Percentiles rank a stretch among this genome's conserved stretches.
Evolutionary conservation across 2,113 vertebrate species (phyloP).

Genomic region (Chloebia gouldiae): DNA sequence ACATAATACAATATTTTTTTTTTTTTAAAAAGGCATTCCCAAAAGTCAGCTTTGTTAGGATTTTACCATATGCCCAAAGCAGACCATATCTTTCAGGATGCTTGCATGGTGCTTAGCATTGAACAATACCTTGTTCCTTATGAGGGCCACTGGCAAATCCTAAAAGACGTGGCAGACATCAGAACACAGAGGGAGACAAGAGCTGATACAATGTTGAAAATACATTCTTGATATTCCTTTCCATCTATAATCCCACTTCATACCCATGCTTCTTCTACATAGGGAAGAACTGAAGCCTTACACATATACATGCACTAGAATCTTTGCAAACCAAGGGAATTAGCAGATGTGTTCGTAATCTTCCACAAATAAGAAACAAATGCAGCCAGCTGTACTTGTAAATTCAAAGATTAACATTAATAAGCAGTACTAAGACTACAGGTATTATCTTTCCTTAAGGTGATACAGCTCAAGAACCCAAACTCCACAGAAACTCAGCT

Average conservation of each 20-base stretch:
- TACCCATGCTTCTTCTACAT: background rate
- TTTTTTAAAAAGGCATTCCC: background rate
- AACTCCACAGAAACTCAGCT: background rate
- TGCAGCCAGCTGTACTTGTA: background rate
- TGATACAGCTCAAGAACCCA: background rate
- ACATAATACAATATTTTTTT: background rate
- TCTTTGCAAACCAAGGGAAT: background rate
- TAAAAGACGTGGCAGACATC: background rate
- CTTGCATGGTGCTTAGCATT: background rate
- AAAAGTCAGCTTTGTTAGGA: background rate
- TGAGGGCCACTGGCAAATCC: background rate
- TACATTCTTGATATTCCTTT: background rate
- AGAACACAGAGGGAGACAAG: background rate
- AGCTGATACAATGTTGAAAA: background rate
- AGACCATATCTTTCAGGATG: background rate
- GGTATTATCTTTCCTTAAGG: background rate
- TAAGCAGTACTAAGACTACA: background rate
- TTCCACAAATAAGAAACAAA: constrained; percentile 18
- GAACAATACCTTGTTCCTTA: background rate
- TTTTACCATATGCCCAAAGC: background rate
- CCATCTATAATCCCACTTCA: background rate
- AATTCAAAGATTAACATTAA: constrained; percentile 6
- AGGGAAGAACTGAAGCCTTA: background rate
- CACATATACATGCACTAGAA: background rate
- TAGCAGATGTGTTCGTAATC: background rate